A percentile compares a stretch with the other conserved stretches of the same genome.
Conservation (phyloP, 2,888 invertebrate genomes). For the Aspidiotus rigidus region DNA sequence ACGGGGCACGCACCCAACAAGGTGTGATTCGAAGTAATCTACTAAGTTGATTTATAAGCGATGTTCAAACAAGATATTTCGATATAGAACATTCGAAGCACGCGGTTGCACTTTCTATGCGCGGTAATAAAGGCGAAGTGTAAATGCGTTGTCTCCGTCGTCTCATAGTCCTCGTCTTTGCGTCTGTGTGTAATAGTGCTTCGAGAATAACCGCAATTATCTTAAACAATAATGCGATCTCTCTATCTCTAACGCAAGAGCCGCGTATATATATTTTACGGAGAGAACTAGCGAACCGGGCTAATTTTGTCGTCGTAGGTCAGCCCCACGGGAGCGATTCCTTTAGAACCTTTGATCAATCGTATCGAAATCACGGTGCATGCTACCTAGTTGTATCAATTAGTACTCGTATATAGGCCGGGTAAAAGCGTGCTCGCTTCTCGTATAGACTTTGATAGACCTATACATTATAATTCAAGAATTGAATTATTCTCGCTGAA, state of each 20-base stretch:
- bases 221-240: conserved; percentile 26
- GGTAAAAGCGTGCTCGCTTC: no score
- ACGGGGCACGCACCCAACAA: background rate
- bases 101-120: background rate
- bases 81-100: conserved; percentile 4
- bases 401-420: conserved; percentile 5
- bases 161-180: no score
- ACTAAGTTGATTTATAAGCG: background rate
- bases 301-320: conserved; percentile 13
- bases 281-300: conserved; percentile 10
- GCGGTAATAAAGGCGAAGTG: background rate
- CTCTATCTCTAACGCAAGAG: background rate
- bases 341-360: conserved; percentile 30
- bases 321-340: conserved; percentile 26
- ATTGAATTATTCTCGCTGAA: no score
- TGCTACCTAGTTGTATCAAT: conserved; percentile 29
- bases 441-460: no score
- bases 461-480: no score
- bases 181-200: background rate
- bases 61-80: background rate
- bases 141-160: background rate
- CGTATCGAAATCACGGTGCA: conserved; percentile 13
- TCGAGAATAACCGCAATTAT: conserved; percentile 13
- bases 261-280: background rate
- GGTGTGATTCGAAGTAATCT: background rate